These are phyloP conservation scores for Ploceus nigricollis DNA, from an alignment of 2,113 vertebrate genomes.

Conservation along the genomic window DNA sequence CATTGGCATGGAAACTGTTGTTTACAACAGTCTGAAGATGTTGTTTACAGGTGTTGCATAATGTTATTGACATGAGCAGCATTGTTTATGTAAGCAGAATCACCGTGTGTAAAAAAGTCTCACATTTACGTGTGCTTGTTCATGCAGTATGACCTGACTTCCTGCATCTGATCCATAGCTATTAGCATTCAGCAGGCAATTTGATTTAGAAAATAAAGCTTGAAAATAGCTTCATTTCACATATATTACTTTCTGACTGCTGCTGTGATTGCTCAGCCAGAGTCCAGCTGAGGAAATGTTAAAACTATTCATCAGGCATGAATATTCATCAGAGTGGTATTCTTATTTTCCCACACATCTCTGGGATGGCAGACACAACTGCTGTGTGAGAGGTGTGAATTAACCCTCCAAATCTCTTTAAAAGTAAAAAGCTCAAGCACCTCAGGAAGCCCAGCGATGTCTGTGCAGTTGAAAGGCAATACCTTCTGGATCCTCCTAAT, in stretches of 20 bases:
- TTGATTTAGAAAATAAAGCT: conserved; percentile 55
- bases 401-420: conserved; percentile 30
- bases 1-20: background rate
- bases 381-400: conserved; percentile 9
- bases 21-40: background rate
- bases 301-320: conserved; percentile 65
- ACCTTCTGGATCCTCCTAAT: background rate
- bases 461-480: background rate
- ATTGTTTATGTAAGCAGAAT: conserved; percentile 14
- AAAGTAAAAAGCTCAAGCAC: background rate
- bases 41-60: background rate
- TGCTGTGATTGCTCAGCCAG: conserved; percentile 63
- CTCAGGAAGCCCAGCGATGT: background rate
- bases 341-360: conserved; percentile 51
- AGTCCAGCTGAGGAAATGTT: conserved; percentile 67
- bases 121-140: background rate
- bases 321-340: conserved; percentile 67
- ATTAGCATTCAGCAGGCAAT: conserved; percentile 56
- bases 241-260: conserved; percentile 54
- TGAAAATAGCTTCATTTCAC: conserved; percentile 61
- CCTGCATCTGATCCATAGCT: background rate
- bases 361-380: background rate
- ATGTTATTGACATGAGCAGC: background rate
- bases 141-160: conserved; percentile 9
- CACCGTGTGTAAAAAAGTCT: background rate